Conservation (phyloP, 1,140 invertebrate species). For the Atopsyche davidsoni region DNA sequence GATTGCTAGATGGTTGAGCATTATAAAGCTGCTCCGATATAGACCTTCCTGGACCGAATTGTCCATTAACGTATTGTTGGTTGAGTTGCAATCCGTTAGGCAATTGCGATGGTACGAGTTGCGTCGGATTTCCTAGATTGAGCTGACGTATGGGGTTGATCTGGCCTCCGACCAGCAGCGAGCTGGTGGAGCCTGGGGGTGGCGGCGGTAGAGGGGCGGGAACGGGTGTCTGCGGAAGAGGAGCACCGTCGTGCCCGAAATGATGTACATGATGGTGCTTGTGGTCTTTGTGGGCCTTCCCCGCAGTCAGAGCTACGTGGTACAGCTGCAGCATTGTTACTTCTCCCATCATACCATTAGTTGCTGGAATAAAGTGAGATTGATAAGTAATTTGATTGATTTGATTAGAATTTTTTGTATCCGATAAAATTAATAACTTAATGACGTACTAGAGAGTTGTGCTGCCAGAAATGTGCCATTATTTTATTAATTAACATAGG, state of each 20-base stretch:
- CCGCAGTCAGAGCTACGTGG: constrained; percentile 68
- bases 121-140: constrained; percentile 46
- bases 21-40: constrained; percentile 52
- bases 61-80: constrained; percentile 55
- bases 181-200: constrained; percentile 51
- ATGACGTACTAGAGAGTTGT: no score
- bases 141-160: constrained; percentile 55
- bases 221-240: constrained; percentile 48
- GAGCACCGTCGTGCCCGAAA: constrained; percentile 65
- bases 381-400: no score
- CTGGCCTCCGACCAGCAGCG: constrained; percentile 61
- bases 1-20: constrained; percentile 11
- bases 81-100: constrained; percentile 45
- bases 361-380: constrained; percentile 45
- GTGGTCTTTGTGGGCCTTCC: constrained; percentile 76
- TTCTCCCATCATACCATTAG: constrained; percentile 66
- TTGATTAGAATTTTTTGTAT: no score
- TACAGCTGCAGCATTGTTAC: constrained; percentile 73
- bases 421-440: no score
- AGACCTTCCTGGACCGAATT: constrained; percentile 49
- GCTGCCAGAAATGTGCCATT: no score
- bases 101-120: constrained; percentile 44
- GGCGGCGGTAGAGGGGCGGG: constrained; percentile 52
- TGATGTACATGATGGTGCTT: constrained; percentile 78
- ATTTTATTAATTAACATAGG: no score